Evolutionary conservation across 53 echinoderm and acorn worm species (phyloP).

Genomic region (Paelopatides confundens): DNA sequence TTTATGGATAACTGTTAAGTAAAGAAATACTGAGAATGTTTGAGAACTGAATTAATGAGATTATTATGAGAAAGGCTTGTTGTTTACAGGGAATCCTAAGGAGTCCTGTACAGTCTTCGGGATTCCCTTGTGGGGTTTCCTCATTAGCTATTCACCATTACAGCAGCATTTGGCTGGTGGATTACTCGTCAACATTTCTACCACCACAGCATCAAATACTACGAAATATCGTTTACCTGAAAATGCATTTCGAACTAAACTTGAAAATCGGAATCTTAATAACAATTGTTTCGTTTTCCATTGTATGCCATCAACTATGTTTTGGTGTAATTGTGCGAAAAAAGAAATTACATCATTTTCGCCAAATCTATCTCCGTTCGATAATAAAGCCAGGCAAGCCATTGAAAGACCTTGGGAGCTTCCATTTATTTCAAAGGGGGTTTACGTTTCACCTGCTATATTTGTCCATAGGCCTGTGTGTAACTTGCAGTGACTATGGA

Average conservation of each 20-base stretch:
- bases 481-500: no score
- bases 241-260: no score
- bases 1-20: not conserved
- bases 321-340: not conserved
- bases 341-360: not conserved
- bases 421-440: not conserved
- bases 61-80: not conserved
- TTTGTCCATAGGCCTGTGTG: no score
- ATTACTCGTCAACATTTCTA: not conserved
- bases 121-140: slow-evolving; percentile 84
- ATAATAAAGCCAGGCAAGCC: not conserved
- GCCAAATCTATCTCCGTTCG: not conserved
- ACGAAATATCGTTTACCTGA: no score
- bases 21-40: not conserved
- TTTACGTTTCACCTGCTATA: no score
- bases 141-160: slow-evolving; percentile 75
- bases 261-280: no score
- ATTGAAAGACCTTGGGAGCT: not conserved
- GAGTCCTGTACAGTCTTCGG: slow-evolving; percentile 25
- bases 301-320: not conserved
- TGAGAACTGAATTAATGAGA: not conserved
- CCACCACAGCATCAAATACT: no score
- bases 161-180: not conserved
- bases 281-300: no score
- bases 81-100: not conserved